A percentile compares a stretch with the other conserved stretches of the same genome.
These are phyloP conservation scores for Hyperoplus immaculatus DNA, from an alignment of 2,797 vertebrate genomes.

Conservation along the genomic window DNA sequence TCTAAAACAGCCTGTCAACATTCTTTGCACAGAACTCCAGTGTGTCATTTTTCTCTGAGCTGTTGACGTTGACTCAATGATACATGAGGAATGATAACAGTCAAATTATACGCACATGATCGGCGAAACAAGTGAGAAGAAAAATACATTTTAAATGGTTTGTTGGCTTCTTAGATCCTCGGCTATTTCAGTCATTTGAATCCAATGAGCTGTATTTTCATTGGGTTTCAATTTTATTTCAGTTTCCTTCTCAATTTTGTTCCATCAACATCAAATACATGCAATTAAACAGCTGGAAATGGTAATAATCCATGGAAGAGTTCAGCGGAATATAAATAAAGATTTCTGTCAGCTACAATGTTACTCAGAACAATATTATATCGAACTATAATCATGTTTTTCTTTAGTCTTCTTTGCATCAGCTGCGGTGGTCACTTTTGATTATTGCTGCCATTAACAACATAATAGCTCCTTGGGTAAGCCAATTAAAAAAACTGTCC, in stretches of 20 bases:
- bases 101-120: conserved; percentile 34
- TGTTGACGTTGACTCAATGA: conserved; percentile 22
- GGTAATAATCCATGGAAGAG: background rate
- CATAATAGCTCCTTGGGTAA: background rate
- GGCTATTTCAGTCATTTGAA: background rate
- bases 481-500: conserved; percentile 2
- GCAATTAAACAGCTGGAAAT: background rate
- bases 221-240: background rate
- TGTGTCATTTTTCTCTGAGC: conserved; percentile 17
- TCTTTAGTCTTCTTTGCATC: background rate
- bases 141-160: background rate
- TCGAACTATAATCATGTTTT: background rate
- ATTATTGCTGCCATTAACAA: background rate
- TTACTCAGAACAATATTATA: too few relatives aligned
- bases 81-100: conserved; percentile 7
- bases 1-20: conserved; percentile 21
- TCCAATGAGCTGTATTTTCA: conserved; percentile 4
- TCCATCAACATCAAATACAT: background rate
- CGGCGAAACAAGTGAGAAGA: background rate
- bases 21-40: conserved; percentile 9
- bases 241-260: background rate
- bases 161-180: conserved; percentile 4
- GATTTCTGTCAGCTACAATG: too few relatives aligned
- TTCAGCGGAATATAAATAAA: background rate
- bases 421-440: conserved; percentile 1